A percentile compares a stretch with the other conserved stretches of the same genome.
phyloP scores from a whole-genome alignment of 2,888 invertebrate species.

The Parasteatoda lunata region DNA sequence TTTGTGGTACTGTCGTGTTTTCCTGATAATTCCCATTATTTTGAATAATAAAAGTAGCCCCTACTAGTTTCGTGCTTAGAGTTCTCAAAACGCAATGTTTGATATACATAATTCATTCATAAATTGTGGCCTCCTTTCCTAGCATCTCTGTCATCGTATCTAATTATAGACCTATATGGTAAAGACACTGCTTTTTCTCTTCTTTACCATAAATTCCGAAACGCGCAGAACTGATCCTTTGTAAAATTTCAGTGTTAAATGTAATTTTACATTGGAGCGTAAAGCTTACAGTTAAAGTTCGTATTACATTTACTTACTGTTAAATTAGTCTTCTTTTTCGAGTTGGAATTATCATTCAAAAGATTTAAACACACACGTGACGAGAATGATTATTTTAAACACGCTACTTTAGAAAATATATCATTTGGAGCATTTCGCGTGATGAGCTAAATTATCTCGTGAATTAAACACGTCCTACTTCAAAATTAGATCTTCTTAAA shows the following conservation, averaged over 20 bases:
- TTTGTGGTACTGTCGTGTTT: too few species aligned
- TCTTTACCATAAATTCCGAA: slow-evolving; percentile 12
- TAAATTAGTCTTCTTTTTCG: slow-evolving; percentile 15
- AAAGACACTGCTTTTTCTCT: slow-evolving; percentile 16
- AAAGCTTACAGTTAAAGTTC: background rate
- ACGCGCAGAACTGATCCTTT: slow-evolving; percentile 18
- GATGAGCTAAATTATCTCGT: slow-evolving; percentile 8
- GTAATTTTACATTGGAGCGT: slow-evolving; percentile 26
- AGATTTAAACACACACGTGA: slow-evolving; percentile 25
- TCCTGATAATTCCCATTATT: too few species aligned
- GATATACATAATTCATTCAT: slow-evolving; percentile 37
- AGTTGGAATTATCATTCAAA: slow-evolving; percentile 17
- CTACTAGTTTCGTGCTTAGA: too few species aligned
- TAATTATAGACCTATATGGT: slow-evolving; percentile 15
- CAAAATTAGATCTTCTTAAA: slow-evolving; percentile 10
- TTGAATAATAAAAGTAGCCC: too few species aligned
- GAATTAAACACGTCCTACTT: slow-evolving; percentile 4
- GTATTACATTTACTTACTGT: slow-evolving; percentile 8
- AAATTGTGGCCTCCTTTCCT: slow-evolving; percentile 16
- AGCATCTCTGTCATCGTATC: slow-evolving; percentile 27
- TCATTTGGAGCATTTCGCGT: slow-evolving; percentile 38
- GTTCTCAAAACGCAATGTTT: background rate
- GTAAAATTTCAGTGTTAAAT: slow-evolving; percentile 20
- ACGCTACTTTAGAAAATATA: slow-evolving; percentile 25
- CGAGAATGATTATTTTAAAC: slow-evolving; percentile 19